Percentiles rank a stretch among this genome's conserved stretches.
Conservation (phyloP, 2,888 invertebrate species). For the Oegoconia quadripuncta region DNA sequence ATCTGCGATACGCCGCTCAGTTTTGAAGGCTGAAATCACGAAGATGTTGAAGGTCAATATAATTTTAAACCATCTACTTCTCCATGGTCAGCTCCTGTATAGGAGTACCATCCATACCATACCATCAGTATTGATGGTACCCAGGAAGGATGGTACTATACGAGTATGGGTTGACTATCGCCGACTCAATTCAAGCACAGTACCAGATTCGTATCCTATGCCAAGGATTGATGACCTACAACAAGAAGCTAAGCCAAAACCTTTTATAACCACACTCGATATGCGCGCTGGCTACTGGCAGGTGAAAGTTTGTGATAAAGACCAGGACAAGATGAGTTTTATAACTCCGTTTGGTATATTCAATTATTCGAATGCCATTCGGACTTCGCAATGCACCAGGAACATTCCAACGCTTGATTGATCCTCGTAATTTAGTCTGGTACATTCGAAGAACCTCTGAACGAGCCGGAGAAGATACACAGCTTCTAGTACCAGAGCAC, state of each 20-base stretch:
- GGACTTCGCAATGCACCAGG: slow-evolving; percentile 34
- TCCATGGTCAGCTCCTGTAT: slow-evolving; percentile 37
- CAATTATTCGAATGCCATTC: slow-evolving; percentile 33
- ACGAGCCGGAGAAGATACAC: slow-evolving; percentile 14
- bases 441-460: too few species aligned
- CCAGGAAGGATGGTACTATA: slow-evolving; percentile 32
- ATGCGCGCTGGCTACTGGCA: slow-evolving; percentile 14
- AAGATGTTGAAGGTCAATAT: neutral
- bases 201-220: slow-evolving; percentile 37
- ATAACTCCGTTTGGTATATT: slow-evolving; percentile 32
- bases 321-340: slow-evolving; percentile 18
- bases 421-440: too few species aligned
- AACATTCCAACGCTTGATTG: slow-evolving; percentile 31
- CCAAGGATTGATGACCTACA: slow-evolving; percentile 29
- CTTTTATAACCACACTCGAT: slow-evolving; percentile 17
- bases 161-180: slow-evolving; percentile 41
- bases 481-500: slow-evolving; percentile 20
- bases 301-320: slow-evolving; percentile 24
- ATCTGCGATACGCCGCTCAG: too few species aligned
- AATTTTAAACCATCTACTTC: neutral
- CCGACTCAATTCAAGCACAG: slow-evolving; percentile 21
- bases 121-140: slow-evolving; percentile 38
- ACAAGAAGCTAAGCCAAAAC: slow-evolving; percentile 13
- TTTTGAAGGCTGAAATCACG: too few species aligned
- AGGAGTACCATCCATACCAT: too few species aligned